Base-by-base conservation (phyloP, 2,113 vertebrate species). In the Rhodinocichla rosea region DNA sequence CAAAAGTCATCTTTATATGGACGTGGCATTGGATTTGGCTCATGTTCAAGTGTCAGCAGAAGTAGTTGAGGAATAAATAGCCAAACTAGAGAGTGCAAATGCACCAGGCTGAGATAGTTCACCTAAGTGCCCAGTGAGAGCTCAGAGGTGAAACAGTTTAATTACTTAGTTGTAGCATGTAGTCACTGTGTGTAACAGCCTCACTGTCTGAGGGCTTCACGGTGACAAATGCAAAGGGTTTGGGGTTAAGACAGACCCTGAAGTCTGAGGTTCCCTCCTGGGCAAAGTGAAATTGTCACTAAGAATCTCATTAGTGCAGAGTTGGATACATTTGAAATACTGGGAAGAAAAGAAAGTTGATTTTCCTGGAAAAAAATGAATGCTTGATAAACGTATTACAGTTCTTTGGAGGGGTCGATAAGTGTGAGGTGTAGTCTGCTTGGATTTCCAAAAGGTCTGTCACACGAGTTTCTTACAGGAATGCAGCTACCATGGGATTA, bases 1-100 rank as follows among this genome's bases (percentile, higher is more conserved):
- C 95, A 90, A 64, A 86, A 92, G 17, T 30, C 64, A 78, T 81
- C 95, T 95, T 67, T 92, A 93, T 89, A 95, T 90, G 94, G 95
- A 86, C 0, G 0, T 27, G 68, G 71, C 79, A 67, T 22, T 70
- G 73, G 56, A 50, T 89, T 57, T 94, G 92, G 83, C 86, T 81
- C 15, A 0, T 26, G 13, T 18, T 89, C 86, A 94, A 89, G 35
- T 86, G 68, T 93, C 73, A 70, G 59, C 68, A 95, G 92, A 62
- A 89, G 89, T 75, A 69, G 76, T 3, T 95, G 87, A 94, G 39
- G 77, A 91, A 89, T 92, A 92, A 96, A 94, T 45, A 90, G 86
- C 52, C 80, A 42, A 87, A 92, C 28, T 45, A 47, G 70, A 83
- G 68, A 85, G 79, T 57, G 59, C 90, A 90, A 86, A 88, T 86